Conservation (phyloP, 2,888 invertebrate species). For the Polydesmus complanatus region DNA sequence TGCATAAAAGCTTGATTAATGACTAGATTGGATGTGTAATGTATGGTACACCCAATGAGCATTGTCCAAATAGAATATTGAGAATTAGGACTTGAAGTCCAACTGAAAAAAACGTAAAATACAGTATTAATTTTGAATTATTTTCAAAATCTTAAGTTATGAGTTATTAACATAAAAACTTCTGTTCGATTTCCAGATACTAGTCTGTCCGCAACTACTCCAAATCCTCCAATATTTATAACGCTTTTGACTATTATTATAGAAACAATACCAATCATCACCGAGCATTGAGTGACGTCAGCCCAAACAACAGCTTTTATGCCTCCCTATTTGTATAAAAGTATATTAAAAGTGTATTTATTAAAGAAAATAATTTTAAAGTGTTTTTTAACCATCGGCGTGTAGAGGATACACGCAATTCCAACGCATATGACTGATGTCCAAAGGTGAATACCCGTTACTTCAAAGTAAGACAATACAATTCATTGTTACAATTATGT, state of each 20-base stretch:
- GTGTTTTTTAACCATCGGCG: constrained; percentile 9
- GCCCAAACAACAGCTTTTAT: constrained; percentile 11
- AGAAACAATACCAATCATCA: not conserved
- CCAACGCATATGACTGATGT: not conserved
- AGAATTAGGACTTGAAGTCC: not conserved
- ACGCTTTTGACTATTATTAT: constrained; percentile 1
- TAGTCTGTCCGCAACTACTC: not conserved
- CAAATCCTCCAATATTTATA: constrained; percentile 1
- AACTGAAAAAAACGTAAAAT: too few relatives aligned
- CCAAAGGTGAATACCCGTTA: constrained; percentile 6
- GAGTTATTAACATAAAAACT: constrained; percentile 2
- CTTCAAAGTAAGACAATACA: not conserved
- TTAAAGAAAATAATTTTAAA: not conserved
- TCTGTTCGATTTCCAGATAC: not conserved
- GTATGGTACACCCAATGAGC: not conserved
- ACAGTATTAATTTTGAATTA: too few relatives aligned
- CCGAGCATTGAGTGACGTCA: not conserved
- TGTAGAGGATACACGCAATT: not conserved
- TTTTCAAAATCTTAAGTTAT: too few relatives aligned
- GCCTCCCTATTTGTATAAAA: not conserved
- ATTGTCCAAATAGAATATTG: constrained; percentile 1
- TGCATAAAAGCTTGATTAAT: not conserved
- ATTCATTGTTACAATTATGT: too few relatives aligned
- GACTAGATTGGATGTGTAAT: not conserved
- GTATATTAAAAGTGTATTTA: not conserved